phyloP scores from a whole-genome alignment of 1,140 invertebrate species.

The Cotesia chilonis region DNA sequence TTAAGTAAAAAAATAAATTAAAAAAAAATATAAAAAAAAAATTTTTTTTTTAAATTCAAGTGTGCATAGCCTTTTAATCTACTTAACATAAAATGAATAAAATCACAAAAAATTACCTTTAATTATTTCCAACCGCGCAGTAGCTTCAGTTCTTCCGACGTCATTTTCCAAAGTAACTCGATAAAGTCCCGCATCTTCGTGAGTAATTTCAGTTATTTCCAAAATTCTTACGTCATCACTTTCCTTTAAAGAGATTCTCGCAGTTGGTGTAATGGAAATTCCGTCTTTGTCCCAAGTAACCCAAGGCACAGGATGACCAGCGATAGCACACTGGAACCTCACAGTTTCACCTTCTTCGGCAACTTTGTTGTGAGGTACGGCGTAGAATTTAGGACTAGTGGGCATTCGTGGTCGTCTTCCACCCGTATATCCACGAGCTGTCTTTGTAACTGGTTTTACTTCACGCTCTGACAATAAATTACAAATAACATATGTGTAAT shows the following conservation, averaged over 20 bases:
- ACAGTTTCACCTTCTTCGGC: slow-evolving; percentile 84
- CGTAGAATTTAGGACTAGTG: slow-evolving; percentile 79
- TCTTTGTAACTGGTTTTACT: slow-evolving; percentile 47
- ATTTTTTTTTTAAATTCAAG: too few species aligned
- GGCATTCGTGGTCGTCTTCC: slow-evolving; percentile 61
- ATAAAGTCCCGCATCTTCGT: slow-evolving; percentile 83
- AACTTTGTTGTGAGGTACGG: slow-evolving; percentile 85
- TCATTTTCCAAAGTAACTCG: slow-evolving; percentile 83
- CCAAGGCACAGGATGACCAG: slow-evolving; percentile 80
- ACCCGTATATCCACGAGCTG: slow-evolving; percentile 43
- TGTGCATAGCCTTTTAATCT: too few species aligned
- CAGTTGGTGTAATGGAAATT: slow-evolving; percentile 69
- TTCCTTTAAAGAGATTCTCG: slow-evolving; percentile 76
- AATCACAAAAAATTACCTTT: slow-evolving; percentile 55
- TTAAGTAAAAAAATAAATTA: neutral
- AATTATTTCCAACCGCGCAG: slow-evolving; percentile 82
- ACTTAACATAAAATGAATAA: neutral
- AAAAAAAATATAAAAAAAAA: neutral
- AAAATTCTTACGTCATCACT: slow-evolving; percentile 79
- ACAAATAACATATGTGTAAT: slow-evolving; percentile 6
- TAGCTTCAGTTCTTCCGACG: slow-evolving; percentile 81
- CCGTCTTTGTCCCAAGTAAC: slow-evolving; percentile 84
- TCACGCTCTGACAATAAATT: slow-evolving; percentile 51
- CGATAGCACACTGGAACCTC: slow-evolving; percentile 80
- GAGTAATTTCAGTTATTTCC: slow-evolving; percentile 79